Evolutionary conservation across 2,888 invertebrate species (phyloP), one percentile per base, ranked within the genome.

Genomic region (Hydraecia micacea): DNA sequence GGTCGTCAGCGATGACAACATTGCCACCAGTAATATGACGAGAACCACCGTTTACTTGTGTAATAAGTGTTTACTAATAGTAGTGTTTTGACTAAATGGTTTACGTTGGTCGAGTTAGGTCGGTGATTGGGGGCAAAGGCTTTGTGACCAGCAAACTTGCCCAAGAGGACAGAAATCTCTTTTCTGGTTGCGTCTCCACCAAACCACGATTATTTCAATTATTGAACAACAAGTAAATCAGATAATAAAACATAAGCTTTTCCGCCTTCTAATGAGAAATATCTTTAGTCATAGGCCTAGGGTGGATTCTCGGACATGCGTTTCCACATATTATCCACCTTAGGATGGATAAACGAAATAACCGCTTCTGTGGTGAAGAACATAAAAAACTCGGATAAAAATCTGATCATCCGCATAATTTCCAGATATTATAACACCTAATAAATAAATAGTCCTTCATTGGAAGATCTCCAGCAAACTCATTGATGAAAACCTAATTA

Each of bases 1-100:
- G 32, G 28, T 32, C 49, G 36, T 18, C 18, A 25, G 25, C 52
- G 72, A 18, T 52, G 68, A 71, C 85, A 72, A 75, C 32, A 52
- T 18, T 36, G n/a, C 36, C 36, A 15, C 36, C 13, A 8, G 65
- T 65, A n/a, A 69, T 69, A 7, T 32, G 63, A 68, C n/a, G 55
- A 46, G n/a, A 28, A 49, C 21, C 60, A 55, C 32, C 63, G 18
- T n/a, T 32, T 62, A 13, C 66, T n/a, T 28, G 18, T 42, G n/a
- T 42, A n/a, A 42, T 21, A 65, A 28, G 5, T 68, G 36, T 39
- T 71, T 62, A 39, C 49, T 32, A 70, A 62, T 13, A 28, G 21
- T 58, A 18, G 2, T 49, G 46, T 49, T 42, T 55, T 42, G 11
- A 42, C 1, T 39, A 42, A 73, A 18, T 42, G 7, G 25, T 42